Base-by-base conservation (phyloP, 2,113 vertebrate genomes). In the Cheirogaleus medius region DNA sequence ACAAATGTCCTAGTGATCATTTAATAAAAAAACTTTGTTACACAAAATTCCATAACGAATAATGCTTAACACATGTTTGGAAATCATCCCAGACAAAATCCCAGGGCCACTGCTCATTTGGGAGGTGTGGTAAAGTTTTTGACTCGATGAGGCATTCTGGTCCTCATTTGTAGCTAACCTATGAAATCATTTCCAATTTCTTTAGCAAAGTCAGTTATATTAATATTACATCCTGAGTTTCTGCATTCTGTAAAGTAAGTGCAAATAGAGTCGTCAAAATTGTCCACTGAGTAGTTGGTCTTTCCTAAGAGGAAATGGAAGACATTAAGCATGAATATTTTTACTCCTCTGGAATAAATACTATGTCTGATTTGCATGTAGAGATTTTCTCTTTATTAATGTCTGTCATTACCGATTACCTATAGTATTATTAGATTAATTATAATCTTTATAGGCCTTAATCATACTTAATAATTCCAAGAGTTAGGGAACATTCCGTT, bases 11-110 rank as follows among this genome's bases (percentile, higher is more conserved):
- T 76, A 37, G 69, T 74, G 39, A 71, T 68, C 49, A 73, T 92
- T 90, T 74, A 87, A 49, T 91, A 71, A 69, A 11, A 44, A 78
- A 56, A 21, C 68, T 34, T 42, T 52, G 68, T 94, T 87, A 49
- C 81, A 84, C 12, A 71, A 81, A 94, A 77, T 90, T 92, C 14
- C 29, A 3, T 81, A 81, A 95, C 56, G 69, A 89, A 42, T 92
- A 90, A 92, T 47, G 44, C 44, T 71, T 71, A 71, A 42, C 91
- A 92, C 71, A 64, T 69, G 76, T 64, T 73, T 90, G 85, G 96
- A 63, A 44, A 37, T 83, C 27, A 11, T 84, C 64, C 87, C 69
- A 78, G 84, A 77, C 8, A 21, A 23, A 77, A 54, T 68, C 58
- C 66, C 83, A 74, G 17, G 66, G 49, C 66, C 63, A 6, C 29